Evolutionary conservation across 2,888 invertebrate species (phyloP).

Genomic region (Oxycera nigricornis): DNA sequence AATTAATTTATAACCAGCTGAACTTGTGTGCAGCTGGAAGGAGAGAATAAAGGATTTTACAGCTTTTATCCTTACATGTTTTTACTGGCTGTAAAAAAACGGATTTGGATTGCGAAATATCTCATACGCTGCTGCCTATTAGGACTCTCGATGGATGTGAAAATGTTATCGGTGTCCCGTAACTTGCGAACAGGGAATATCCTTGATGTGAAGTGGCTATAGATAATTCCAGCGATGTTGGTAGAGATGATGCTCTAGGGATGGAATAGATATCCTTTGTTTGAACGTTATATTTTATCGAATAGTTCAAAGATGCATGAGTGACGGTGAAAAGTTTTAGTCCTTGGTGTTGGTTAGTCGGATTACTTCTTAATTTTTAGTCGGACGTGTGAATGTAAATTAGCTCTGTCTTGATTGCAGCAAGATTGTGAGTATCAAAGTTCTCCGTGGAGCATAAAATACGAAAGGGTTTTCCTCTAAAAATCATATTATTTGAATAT

Average conservation of each 20-base stretch:
- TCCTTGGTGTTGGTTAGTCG: not conserved
- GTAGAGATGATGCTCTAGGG: not conserved
- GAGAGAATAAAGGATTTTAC: not conserved
- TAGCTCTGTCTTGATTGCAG: too few relatives aligned
- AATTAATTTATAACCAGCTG: constrained; percentile 18
- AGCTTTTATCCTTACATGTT: not conserved
- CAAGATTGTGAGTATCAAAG: too few relatives aligned
- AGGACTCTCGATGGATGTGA: not conserved
- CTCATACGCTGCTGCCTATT: not conserved
- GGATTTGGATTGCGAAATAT: too few relatives aligned
- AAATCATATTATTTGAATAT: not conserved
- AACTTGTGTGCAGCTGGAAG: constrained; percentile 14
- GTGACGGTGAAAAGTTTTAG: not conserved
- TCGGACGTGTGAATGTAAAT: too few relatives aligned
- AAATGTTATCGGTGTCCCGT: not conserved
- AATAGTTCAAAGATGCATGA: not conserved
- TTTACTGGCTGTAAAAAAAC: not conserved
- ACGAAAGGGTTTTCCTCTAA: too few relatives aligned
- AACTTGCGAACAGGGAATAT: not conserved
- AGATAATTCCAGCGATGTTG: not conserved
- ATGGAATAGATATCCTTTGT: constrained; percentile 2
- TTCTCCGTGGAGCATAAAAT: too few relatives aligned
- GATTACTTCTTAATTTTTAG: too few relatives aligned
- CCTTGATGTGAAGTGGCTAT: not conserved
- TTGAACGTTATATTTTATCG: not conserved